A percentile compares a stretch with the other conserved stretches of the same genome.
These are phyloP conservation scores for Prionailurus bengalensis DNA, from an alignment of 2,113 vertebrate genomes.

Conservation along the genomic window DNA sequence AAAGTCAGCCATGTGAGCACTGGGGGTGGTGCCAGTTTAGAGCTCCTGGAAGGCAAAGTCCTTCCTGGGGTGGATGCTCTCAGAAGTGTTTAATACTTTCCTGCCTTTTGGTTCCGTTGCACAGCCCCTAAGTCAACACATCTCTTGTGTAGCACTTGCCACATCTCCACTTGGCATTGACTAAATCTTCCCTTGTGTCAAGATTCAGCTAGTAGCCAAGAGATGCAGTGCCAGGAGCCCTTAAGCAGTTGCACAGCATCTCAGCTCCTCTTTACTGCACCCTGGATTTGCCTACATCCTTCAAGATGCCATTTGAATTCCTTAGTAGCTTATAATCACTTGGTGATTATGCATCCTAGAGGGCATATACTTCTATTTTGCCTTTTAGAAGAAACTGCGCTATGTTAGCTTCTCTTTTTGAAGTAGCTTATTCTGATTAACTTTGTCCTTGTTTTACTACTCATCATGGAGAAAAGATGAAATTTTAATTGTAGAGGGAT, in stretches of 20 bases:
- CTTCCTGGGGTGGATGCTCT: slow-evolving; percentile 92
- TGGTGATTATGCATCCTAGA: slow-evolving; percentile 35
- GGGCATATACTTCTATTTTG: slow-evolving; percentile 50
- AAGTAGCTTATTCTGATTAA: slow-evolving; percentile 32
- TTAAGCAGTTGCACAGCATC: slow-evolving; percentile 19
- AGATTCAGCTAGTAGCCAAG: slow-evolving; percentile 31
- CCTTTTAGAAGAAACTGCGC: slow-evolving; percentile 45
- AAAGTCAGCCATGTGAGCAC: slow-evolving; percentile 98
- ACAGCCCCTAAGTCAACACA: slow-evolving; percentile 73
- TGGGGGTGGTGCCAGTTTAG: slow-evolving; percentile 96
- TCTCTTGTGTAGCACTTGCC: slow-evolving; percentile 72
- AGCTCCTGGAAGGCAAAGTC: slow-evolving; percentile 98
- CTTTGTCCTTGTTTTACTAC: slow-evolving; percentile 54
- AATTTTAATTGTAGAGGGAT: slow-evolving; percentile 31
- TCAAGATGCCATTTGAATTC: slow-evolving; percentile 48
- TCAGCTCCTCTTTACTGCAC: slow-evolving; percentile 34
- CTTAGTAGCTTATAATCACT: background rate
- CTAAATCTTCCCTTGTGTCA: slow-evolving; percentile 72
- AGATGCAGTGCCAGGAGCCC: slow-evolving; percentile 50
- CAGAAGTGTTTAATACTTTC: background rate
- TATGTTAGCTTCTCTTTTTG: background rate
- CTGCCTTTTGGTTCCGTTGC: background rate
- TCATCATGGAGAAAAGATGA: slow-evolving; percentile 44
- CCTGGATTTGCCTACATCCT: slow-evolving; percentile 52
- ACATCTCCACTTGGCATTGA: slow-evolving; percentile 74